These are phyloP conservation scores for Drosophila kepulauana DNA, from an alignment of 1,140 invertebrate genomes.

Conservation along the genomic window DNA sequence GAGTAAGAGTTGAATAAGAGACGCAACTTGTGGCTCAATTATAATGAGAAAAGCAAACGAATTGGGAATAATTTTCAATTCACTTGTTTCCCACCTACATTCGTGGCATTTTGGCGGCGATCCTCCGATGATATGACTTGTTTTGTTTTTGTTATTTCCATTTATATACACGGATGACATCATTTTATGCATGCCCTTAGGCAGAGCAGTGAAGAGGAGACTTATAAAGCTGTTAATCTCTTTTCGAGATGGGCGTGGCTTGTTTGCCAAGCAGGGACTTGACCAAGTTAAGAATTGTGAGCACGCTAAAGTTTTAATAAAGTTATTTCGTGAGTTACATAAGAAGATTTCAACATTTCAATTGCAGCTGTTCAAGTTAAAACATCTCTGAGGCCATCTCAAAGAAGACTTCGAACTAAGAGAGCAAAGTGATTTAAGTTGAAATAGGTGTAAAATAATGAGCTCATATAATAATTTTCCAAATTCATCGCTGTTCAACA, in stretches of 20 bases:
- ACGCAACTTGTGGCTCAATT: slow-evolving; percentile 68
- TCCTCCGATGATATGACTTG: slow-evolving; percentile 52
- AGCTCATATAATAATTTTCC: no score
- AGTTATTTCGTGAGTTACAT: neutral
- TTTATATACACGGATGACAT: slow-evolving; percentile 52
- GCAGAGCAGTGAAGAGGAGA: neutral
- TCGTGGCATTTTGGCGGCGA: slow-evolving; percentile 59
- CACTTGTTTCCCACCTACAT: slow-evolving; percentile 83
- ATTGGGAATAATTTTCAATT: slow-evolving; percentile 85
- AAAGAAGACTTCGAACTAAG: no score
- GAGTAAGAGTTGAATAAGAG: slow-evolving; percentile 28
- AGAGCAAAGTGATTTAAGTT: no score
- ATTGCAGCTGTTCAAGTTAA: neutral
- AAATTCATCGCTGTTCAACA: no score
- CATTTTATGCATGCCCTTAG: neutral
- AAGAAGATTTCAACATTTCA: neutral
- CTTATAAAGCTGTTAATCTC: slow-evolving; percentile 72
- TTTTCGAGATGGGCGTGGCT: slow-evolving; percentile 44
- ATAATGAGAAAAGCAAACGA: slow-evolving; percentile 85
- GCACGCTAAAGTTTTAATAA: neutral
- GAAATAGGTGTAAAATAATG: no score
- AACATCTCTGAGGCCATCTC: no score
- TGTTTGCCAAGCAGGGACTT: slow-evolving; percentile 51
- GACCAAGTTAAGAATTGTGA: neutral
- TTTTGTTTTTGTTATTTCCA: slow-evolving; percentile 58